Conservation (phyloP, 2,888 invertebrate species). For the Lepetodrilus schrolli region DNA sequence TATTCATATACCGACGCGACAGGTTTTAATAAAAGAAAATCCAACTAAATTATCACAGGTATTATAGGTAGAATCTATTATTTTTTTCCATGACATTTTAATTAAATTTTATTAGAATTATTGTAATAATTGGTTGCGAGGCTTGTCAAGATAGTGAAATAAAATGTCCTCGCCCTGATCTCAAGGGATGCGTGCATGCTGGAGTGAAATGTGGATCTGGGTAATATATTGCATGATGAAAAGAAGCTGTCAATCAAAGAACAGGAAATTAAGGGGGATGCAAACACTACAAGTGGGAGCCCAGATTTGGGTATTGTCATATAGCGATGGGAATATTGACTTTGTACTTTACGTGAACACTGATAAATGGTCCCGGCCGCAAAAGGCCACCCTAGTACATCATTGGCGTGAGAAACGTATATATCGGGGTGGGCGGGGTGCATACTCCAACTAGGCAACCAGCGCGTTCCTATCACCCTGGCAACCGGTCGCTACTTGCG, state of each 20-base stretch:
- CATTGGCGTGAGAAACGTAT: not conserved
- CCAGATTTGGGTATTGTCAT: slow-evolving; percentile 11
- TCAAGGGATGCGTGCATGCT: too few relatives aligned
- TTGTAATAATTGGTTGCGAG: not conserved
- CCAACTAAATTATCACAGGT: not conserved
- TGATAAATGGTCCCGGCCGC: slow-evolving; percentile 6
- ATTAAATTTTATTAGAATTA: not conserved
- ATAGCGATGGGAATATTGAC: slow-evolving; percentile 21
- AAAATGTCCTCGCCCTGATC: too few relatives aligned
- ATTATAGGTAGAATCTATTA: too few relatives aligned
- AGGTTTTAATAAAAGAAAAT: not conserved
- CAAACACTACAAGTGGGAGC: slow-evolving; percentile 14
- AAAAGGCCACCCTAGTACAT: slow-evolving; percentile 10
- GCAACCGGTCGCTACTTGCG: not conserved
- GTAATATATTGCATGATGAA: not conserved
- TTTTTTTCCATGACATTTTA: not conserved
- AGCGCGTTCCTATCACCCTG: slow-evolving; percentile 1
- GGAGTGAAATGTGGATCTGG: slow-evolving; percentile 1
- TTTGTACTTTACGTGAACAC: slow-evolving; percentile 21
- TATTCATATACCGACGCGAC: not conserved
- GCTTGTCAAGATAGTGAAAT: too few relatives aligned
- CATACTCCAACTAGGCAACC: not conserved
- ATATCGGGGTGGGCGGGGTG: slow-evolving; percentile 10
- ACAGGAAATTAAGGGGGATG: slow-evolving; percentile 20
- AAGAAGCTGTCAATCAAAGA: slow-evolving; percentile 9